Evolutionary conservation across 2,797 vertebrate species (phyloP), one percentile per base, ranked within the genome.

Genomic region (Tauraco hartlaubi): DNA sequence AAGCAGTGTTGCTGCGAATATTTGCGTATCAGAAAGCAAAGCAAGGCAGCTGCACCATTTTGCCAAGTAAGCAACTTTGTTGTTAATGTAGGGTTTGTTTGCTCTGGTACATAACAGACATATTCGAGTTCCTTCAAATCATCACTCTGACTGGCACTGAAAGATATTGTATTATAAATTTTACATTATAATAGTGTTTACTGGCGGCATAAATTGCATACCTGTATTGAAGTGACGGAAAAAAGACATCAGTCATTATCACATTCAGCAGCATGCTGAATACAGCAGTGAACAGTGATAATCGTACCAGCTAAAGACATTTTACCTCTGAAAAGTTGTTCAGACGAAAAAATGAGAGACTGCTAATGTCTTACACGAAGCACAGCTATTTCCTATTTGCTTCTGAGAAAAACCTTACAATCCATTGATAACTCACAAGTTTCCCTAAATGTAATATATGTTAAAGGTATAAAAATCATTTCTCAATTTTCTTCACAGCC

Each of bases 181-280:
- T 96, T 94, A 94, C 94, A 95, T 96, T 96, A 96, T 96, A 96
- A 97, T 92, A 95, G 90, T 97, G 96, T 97, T 97, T 97, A 97
- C 96, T 94, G 92, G 92, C 37, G 61, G 95, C 97, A 96, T 92
- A 96, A 97, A 97, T 87, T 92, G 83, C 94, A 97, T 93, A 92
- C 89, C 92, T 97, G 78, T 90, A 91, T 79, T 94, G 92, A 96
- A 86, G 93, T 93, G 92, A 97, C 81, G 88, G 86, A 96, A 90
- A 96, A 84, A 93, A 96, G 85, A 92, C 95, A 90, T 93, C 81
- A 83, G 96, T 97, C 87, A 96, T 87, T 96, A 96, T 94, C 95
- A 88, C 82, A 66, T 96, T 96, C 77, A 94, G 92, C 67, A 85
- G 77, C 89, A 80, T 66, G 80, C 76, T 95, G 92, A 94, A 95